These are phyloP conservation scores for Phalacrocorax carbo DNA, from an alignment of 2,113 vertebrate species.

Conservation along the genomic window DNA sequence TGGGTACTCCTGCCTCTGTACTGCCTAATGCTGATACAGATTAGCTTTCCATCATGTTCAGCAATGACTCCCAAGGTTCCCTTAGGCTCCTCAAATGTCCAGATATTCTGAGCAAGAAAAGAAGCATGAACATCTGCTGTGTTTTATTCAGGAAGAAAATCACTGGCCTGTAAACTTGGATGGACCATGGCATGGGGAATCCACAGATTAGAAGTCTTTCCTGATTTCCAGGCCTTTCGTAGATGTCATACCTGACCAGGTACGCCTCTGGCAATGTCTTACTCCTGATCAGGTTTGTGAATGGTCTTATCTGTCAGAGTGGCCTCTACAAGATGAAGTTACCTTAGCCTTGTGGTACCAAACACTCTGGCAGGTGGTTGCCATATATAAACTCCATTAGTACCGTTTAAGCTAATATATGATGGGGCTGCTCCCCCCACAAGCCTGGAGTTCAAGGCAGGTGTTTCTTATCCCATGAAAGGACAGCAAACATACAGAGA, in stretches of 20 bases:
- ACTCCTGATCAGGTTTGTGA: background rate
- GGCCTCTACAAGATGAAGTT: background rate
- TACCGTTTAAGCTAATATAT: background rate
- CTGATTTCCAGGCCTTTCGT: background rate
- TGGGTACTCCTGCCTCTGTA: background rate
- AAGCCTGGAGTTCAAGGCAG: background rate
- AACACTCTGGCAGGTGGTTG: fast-evolving
- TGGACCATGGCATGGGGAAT: background rate
- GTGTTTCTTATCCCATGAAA: background rate
- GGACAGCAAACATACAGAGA: background rate
- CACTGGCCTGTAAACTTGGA: background rate
- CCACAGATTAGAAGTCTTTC: background rate
- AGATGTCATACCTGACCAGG: background rate
- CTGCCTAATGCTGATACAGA: background rate
- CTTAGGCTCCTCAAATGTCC: background rate
- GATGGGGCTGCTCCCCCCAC: background rate
- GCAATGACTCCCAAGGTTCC: background rate
- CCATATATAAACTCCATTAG: background rate
- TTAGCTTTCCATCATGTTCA: background rate
- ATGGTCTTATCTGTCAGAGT: background rate
- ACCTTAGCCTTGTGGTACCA: background rate
- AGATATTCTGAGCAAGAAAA: background rate
- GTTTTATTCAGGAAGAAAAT: background rate
- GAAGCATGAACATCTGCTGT: background rate
- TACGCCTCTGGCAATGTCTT: background rate